phyloP scores from a whole-genome alignment of 2,113 vertebrate species.

The Cavia aperea region DNA sequence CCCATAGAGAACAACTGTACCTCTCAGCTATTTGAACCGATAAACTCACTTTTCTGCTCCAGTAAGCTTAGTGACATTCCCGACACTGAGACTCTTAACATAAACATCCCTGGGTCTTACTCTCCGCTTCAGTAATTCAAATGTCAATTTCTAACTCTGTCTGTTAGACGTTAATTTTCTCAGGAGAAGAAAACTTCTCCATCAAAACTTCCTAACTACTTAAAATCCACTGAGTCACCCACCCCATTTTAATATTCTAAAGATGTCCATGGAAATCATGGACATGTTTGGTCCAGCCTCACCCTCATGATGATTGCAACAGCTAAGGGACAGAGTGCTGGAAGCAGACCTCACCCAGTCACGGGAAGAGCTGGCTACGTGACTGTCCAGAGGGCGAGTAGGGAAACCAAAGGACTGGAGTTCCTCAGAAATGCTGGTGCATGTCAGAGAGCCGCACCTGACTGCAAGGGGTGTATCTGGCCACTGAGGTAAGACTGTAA shows the following conservation, averaged over 20 bases:
- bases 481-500: not conserved
- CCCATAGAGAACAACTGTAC: not conserved
- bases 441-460: not conserved
- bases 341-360: no score
- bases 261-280: not conserved
- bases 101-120: not conserved
- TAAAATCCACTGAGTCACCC: not conserved
- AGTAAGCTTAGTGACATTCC: not conserved
- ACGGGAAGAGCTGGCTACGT: not conserved
- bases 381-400: not conserved
- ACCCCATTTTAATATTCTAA: not conserved
- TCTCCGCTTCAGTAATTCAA: not conserved
- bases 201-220: not conserved
- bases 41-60: slow-evolving; percentile 11
- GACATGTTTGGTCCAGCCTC: not conserved
- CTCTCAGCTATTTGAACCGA: not conserved
- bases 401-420: not conserved
- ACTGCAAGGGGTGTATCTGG: not conserved
- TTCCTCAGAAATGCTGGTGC: not conserved
- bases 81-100: not conserved
- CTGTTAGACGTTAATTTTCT: not conserved
- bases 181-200: not conserved
- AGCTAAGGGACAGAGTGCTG: not conserved
- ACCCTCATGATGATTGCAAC: not conserved
- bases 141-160: not conserved